Conservation (phyloP, 2,888 invertebrate genomes). For the Cerceris rybyensis region DNA sequence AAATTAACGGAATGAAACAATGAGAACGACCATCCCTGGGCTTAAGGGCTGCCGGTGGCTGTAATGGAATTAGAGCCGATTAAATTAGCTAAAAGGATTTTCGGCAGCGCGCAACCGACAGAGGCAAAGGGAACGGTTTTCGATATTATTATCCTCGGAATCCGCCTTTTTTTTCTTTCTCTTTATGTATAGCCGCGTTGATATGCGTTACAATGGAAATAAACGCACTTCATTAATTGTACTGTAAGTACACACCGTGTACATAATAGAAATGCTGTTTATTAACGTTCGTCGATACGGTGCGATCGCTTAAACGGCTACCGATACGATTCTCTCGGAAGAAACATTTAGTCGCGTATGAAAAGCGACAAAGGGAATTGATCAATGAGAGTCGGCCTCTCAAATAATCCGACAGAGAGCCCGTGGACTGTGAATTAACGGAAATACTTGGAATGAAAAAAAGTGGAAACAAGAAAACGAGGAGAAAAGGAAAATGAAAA, state of each 20-base stretch:
- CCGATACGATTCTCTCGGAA: neutral
- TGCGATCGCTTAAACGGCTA: neutral
- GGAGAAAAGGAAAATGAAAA: too few relatives aligned
- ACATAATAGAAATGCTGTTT: neutral
- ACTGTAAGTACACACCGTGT: neutral
- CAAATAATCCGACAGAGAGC: too few relatives aligned
- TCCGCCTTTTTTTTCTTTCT: constrained; percentile 2
- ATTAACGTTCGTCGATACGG: too few relatives aligned
- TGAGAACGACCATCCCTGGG: constrained; percentile 52
- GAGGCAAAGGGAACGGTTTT: constrained; percentile 41
- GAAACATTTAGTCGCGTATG: neutral
- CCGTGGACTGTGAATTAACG: too few relatives aligned
- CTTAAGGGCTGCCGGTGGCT: constrained; percentile 57
- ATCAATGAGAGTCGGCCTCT: too few relatives aligned
- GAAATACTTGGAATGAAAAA: too few relatives aligned
- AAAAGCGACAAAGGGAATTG: too few relatives aligned
- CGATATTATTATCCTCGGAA: constrained; percentile 42
- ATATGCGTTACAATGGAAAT: neutral
- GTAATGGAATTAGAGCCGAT: constrained; percentile 69
- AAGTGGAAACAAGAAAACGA: too few relatives aligned
- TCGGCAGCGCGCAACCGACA: constrained; percentile 35
- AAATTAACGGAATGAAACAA: constrained; percentile 64
- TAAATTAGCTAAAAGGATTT: constrained; percentile 72
- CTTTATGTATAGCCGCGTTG: neutral
- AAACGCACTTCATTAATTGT: neutral